Evolutionary conservation across 2,113 vertebrate genomes (phyloP), one percentile per base, ranked within the genome.

Genomic region (Tenrec ecaudatus): DNA sequence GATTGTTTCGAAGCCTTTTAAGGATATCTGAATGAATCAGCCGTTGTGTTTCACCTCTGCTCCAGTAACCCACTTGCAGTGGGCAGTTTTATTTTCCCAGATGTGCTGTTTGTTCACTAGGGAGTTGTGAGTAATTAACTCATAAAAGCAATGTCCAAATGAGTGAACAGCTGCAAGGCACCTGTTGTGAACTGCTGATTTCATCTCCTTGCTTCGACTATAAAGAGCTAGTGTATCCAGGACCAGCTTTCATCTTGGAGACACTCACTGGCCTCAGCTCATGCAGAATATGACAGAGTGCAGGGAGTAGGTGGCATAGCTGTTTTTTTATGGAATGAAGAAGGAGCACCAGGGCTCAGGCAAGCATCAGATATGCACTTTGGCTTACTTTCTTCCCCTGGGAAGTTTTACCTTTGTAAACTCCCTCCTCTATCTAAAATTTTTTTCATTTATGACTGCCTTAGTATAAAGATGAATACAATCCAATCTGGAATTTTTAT

Each of bases 71-170:
- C 68, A 84, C 80, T 95, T 75, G 94, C 92, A 89, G 94, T 87
- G 83, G 93, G 94, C 91, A 96, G 93, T 64, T 96, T 95, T 96
- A 91, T 97, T 96, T 95, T 96, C 88, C 92, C 97, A 97, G 96
- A 95, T 97, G 97, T 96, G 93, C 86, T 40, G 73, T 86, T 76
- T 47, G 87, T 91, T 91, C 95, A 90, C 38, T 68, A 82, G 86
- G 88, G 85, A 96, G 86, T 89, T 89, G 92, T 95, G 95, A 97
- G 95, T 95, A 96, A 97, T 95, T 93, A 96, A 79, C 95, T 96
- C 89, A 4, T 96, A 94, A 96, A 97, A 95, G 89, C 69, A 93
- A 53, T 9, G 81, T 94, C 82, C 92, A 82, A 69, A 38, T 92
- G 95, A 95, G 95, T 75, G 95, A 95, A 91, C 94, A 94, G 92